A percentile compares a stretch with the other conserved stretches of the same genome.
These are phyloP conservation scores for Martes martes DNA, from an alignment of 2,113 vertebrate genomes.

Conservation along the genomic window DNA sequence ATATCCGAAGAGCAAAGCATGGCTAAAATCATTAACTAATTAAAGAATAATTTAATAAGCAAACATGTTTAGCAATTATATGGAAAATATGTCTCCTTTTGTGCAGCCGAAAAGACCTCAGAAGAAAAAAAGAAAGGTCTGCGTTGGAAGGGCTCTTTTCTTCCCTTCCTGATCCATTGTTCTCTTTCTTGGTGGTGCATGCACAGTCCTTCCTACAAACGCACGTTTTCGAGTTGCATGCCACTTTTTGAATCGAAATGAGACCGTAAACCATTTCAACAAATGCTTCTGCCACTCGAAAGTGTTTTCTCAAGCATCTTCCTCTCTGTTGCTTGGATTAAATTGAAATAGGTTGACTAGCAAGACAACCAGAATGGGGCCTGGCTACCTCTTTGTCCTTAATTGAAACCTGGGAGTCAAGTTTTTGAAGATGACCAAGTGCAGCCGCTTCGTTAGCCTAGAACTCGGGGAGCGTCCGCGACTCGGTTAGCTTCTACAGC, in stretches of 20 bases:
- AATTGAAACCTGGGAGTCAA: background rate
- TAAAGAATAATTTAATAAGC: slow-evolving; percentile 97
- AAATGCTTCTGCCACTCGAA: background rate
- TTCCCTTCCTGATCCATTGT: slow-evolving; percentile 50
- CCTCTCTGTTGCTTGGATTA: background rate
- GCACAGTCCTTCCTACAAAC: slow-evolving; percentile 9
- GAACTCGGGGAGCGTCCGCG: accelerated
- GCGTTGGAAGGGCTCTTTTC: slow-evolving; percentile 26
- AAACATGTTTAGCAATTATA: slow-evolving; percentile 84
- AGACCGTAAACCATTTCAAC: slow-evolving; percentile 4
- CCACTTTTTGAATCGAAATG: slow-evolving; percentile 42
- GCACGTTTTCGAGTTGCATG: background rate
- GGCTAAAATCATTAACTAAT: slow-evolving; percentile 91
- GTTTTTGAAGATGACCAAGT: background rate
- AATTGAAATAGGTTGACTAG: background rate
- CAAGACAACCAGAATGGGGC: background rate
- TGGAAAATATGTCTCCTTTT: slow-evolving; percentile 79
- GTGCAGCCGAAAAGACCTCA: slow-evolving; percentile 66
- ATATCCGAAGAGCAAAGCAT: slow-evolving; percentile 92
- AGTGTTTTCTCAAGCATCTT: background rate
- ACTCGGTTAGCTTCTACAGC: background rate
- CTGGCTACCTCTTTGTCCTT: background rate
- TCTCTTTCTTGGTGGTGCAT: slow-evolving; percentile 3
- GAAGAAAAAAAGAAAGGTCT: slow-evolving; percentile 69
- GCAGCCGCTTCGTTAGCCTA: background rate